Conservation (phyloP, 2,113 vertebrate species). For the Dasypus novemcinctus region DNA sequence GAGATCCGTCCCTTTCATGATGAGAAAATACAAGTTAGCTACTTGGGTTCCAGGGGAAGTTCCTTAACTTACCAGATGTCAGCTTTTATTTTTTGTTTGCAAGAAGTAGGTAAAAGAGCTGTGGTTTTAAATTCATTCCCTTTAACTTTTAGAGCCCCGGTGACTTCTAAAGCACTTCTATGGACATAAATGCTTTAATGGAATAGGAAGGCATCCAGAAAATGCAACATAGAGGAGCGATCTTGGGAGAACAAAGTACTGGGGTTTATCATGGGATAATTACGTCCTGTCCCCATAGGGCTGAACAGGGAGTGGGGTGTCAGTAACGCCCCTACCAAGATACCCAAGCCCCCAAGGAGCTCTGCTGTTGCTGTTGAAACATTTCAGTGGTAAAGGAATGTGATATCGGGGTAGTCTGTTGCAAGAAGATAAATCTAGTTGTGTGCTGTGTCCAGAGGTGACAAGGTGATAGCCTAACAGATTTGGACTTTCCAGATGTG, state of each 20-base stretch:
- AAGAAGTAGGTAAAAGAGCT: slow-evolving; percentile 77
- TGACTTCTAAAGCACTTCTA: slow-evolving; percentile 67
- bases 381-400: slow-evolving; percentile 51
- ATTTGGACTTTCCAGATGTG: slow-evolving; percentile 16
- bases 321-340: slow-evolving; percentile 54
- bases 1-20: slow-evolving; percentile 82
- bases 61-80: slow-evolving; percentile 81
- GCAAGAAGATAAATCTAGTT: slow-evolving; percentile 3
- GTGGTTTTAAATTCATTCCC: slow-evolving; percentile 77
- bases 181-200: slow-evolving; percentile 68
- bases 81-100: slow-evolving; percentile 76
- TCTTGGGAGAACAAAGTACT: slow-evolving; percentile 67
- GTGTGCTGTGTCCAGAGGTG: slow-evolving; percentile 23
- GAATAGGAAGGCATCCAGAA: slow-evolving; percentile 70
- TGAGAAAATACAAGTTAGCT: slow-evolving; percentile 81
- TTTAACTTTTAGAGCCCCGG: slow-evolving; percentile 68
- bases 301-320: slow-evolving; percentile 35
- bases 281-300: slow-evolving; percentile 36
- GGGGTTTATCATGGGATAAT: slow-evolving; percentile 61
- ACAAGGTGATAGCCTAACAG: slow-evolving; percentile 24
- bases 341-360: slow-evolving; percentile 52
- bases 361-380: not conserved
- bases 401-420: slow-evolving; percentile 19
- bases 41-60: slow-evolving; percentile 81
- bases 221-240: slow-evolving; percentile 63